Evolutionary conservation across 1,140 invertebrate species (phyloP), one percentile per base, ranked within the genome.

Genomic region (Anthonomus grandis): DNA sequence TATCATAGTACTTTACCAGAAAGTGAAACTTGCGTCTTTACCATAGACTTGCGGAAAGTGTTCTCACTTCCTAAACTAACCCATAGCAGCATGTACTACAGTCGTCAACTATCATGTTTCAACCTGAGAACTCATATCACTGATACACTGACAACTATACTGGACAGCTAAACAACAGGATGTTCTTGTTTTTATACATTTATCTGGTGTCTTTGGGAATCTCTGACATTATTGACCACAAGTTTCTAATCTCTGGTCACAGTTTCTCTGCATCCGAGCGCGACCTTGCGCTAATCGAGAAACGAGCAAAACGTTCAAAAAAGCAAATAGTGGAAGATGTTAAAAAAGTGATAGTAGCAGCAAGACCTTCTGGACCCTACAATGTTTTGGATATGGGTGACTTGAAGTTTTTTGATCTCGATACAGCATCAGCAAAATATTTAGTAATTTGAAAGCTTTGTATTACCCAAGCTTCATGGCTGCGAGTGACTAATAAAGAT

Each of bases 101-200:
- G 23, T 13, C 44, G 18, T 15, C 23, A 46, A 19, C 23, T 21
- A 5, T 46, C 44, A 39, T 39, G 38, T 15, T 18, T 10, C 23
- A 22, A 45, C 17, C 13, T 45, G 10, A 21, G 18, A 12, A 15
- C 13, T n/a, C n/a, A n/a, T n/a, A n/a, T n/a, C n/a, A n/a, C n/a
- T n/a, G 17, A 49, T 17, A 19, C 24, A 36, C 47, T 22, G 48
- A 37, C 24, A 49, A 57, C 25, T 57, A 46, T 19, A 12, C n/a
- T 10, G 46, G 5, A 21, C 36, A 57, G 22, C 10, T 46, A n/a
- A 49, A 36, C 17, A n/a, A 49, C 31, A 4, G 23, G 23, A 19
- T 46, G 4, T 15, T 21, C 23, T 19, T 21, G 18, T 46, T 25
- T 25, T 46, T 22, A 17, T 46, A 22, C 12, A 19, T 23, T 25